Percentiles rank a stretch among this genome's conserved stretches.
These are phyloP conservation scores for Melanotaenia trifasciata DNA, from an alignment of 2,797 vertebrate species.

Conservation along the genomic window DNA sequence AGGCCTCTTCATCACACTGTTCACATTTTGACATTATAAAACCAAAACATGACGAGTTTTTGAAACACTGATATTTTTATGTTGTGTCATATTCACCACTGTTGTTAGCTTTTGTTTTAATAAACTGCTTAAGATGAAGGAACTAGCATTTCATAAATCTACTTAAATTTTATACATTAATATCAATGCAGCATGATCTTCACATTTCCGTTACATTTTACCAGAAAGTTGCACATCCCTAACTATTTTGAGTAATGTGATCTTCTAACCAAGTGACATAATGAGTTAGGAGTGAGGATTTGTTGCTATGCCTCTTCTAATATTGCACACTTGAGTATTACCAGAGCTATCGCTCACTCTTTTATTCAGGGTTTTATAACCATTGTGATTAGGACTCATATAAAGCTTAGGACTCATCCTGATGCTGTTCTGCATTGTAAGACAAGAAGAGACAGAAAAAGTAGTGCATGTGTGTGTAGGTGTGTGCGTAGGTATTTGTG, in stretches of 20 bases:
- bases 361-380: constrained; percentile 56
- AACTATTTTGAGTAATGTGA: neutral
- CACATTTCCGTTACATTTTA: neutral
- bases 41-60: too few relatives aligned
- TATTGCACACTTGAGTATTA: constrained; percentile 34
- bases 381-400: constrained; percentile 47
- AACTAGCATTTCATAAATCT: too few relatives aligned
- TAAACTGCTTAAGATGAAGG: too few relatives aligned
- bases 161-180: too few relatives aligned
- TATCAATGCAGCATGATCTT: neutral
- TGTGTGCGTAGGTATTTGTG: constrained; percentile 11
- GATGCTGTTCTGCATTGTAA: constrained; percentile 45
- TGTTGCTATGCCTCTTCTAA: neutral
- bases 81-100: too few relatives aligned
- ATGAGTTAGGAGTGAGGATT: neutral
- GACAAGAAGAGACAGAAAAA: constrained; percentile 24
- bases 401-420: constrained; percentile 51
- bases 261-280: neutral
- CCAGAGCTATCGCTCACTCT: constrained; percentile 21
- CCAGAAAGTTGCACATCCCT: neutral
- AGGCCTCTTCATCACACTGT: too few relatives aligned
- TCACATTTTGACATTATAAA: too few relatives aligned
- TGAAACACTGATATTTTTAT: too few relatives aligned
- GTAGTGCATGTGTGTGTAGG: constrained; percentile 17
- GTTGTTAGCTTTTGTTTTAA: too few relatives aligned